Base-by-base conservation (phyloP, 1,140 invertebrate genomes). In the Lycorma delicatula region DNA sequence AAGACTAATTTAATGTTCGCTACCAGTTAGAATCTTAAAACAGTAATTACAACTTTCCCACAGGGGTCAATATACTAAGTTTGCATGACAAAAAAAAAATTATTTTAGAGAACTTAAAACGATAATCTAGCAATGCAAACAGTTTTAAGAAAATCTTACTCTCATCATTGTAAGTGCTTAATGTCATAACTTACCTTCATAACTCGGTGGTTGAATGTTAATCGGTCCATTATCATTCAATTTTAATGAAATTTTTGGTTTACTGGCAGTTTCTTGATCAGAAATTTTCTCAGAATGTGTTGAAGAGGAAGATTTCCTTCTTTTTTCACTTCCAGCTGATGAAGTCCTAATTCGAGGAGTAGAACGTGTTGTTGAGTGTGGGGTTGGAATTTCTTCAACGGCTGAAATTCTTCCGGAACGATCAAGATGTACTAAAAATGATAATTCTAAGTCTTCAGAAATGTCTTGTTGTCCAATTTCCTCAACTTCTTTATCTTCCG, bases 381-480 rank as follows among this genome's bases (percentile, higher is more conserved):
- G 38, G n/a, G 29, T 38, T 13, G 16, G 18, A 11, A 44, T 44
- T 22, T 44, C 41, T 18, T 44, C 41, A 2, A 44, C 41, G 16
- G 41, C 41, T 22, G 41, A 44, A 22, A 44, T 44, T 1, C 41
- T 16, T 16, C 41, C 41, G 7, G 41, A 44, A 1, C 41, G 41
- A 22, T 44, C 23, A 16, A 44, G 41, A 9, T 44, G 18, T 22
- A 44, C 41, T 2, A 44, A 16, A 11, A 44, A 44, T 22, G 41
- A 44, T 22, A 44, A 11, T 22, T 44, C 41, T 6, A 44, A 11
- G 41, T n/a, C n/a, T n/a, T n/a, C n/a, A n/a, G n/a, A n/a, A n/a
- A n/a, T n/a, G n/a, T n/a, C n/a, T n/a, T n/a, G 41, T 44, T 44
- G 16, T 44, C 41, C 41, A 44, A 16, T 44, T 44, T 44, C 41